phyloP scores from a whole-genome alignment of 2,113 vertebrate genomes.

The Sorex araneus region DNA sequence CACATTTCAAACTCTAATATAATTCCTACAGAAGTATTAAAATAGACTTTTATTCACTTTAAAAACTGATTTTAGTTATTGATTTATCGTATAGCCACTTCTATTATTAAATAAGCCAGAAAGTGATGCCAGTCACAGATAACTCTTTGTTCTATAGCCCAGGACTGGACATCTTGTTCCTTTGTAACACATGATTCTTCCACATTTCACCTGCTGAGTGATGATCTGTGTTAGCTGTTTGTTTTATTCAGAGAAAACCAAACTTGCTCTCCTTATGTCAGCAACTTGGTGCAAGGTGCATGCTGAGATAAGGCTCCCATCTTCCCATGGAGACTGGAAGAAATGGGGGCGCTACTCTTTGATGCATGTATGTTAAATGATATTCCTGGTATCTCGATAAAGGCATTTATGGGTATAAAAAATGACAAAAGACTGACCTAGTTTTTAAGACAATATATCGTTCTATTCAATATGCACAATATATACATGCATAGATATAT shows the following conservation, averaged over 20 bases:
- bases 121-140: not conserved
- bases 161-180: not conserved
- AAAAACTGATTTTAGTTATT: not conserved
- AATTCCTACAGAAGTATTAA: too few relatives aligned
- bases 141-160: not conserved
- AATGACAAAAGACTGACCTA: not conserved
- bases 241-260: not conserved
- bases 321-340: not conserved
- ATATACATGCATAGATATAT: too few relatives aligned
- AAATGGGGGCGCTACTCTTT: not conserved
- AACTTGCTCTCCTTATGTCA: not conserved
- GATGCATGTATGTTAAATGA: conserved; percentile 34
- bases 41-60: not conserved
- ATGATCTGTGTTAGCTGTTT: not conserved
- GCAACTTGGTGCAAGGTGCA: not conserved
- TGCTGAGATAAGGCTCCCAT: not conserved
- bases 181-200: not conserved
- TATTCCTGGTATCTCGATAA: not conserved
- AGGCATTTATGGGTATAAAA: not conserved
- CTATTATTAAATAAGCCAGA: not conserved
- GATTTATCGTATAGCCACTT: not conserved
- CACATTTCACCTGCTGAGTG: not conserved
- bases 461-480: too few relatives aligned
- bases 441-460: too few relatives aligned
- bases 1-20: not conserved